phyloP scores from a whole-genome alignment of 2,797 vertebrate species.

The Pseudochirops corinnae region DNA sequence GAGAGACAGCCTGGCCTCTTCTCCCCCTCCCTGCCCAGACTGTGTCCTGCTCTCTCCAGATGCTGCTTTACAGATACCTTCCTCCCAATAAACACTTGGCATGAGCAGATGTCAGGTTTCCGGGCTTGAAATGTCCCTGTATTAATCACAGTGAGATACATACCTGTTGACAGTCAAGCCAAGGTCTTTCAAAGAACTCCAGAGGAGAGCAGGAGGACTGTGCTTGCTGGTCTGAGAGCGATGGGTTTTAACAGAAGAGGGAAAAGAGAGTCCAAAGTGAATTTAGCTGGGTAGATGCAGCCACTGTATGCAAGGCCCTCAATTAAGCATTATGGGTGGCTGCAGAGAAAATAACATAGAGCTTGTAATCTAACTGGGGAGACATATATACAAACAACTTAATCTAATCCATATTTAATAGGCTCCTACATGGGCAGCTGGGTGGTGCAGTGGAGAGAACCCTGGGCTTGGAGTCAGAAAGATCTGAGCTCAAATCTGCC shows the following conservation, averaged over 20 bases:
- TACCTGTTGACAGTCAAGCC: not conserved
- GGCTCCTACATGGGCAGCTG: not conserved
- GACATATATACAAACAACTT: not conserved
- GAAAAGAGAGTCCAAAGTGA: not conserved
- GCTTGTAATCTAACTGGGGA: slow-evolving; percentile 28
- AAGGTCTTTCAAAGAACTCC: slow-evolving; percentile 39
- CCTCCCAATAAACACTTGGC: not conserved
- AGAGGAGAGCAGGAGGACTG: not conserved
- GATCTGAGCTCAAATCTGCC: not conserved
- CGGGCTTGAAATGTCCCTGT: not conserved
- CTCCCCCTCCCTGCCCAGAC: not conserved
- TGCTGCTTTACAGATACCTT: not conserved
- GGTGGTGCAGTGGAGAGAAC: not conserved
- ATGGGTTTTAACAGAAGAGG: not conserved
- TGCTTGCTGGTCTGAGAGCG: fast-evolving
- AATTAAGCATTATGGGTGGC: fast-evolving
- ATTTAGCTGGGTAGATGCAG: not conserved
- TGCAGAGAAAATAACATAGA: not conserved
- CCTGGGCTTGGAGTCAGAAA: not conserved
- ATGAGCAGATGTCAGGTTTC: not conserved
- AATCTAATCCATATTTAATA: not conserved
- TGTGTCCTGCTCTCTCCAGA: slow-evolving; percentile 13
- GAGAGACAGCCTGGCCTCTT: not conserved
- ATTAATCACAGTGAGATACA: slow-evolving; percentile 20
- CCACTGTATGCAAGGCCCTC: not conserved